Evolutionary conservation across 1,140 invertebrate genomes (phyloP).

Genomic region (Pseudomyrmex sp.): DNA sequence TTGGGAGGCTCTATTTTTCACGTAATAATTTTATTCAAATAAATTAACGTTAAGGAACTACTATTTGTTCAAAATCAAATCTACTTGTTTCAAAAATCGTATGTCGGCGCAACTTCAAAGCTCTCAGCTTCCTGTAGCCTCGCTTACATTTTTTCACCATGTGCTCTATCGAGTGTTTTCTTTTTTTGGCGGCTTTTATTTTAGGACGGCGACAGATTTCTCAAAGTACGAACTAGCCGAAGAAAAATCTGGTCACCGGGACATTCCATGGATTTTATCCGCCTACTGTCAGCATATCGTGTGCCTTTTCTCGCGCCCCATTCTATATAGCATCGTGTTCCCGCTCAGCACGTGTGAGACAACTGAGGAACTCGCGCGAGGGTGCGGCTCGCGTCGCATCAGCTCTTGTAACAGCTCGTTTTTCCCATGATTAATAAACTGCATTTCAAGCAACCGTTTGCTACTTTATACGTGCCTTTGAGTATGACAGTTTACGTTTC

Average conservation of each 20-base stretch:
- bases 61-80: too few relatives aligned
- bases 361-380: slow-evolving; percentile 25
- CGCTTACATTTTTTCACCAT: slow-evolving; percentile 36
- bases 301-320: slow-evolving; percentile 20
- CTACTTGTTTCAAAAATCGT: too few relatives aligned
- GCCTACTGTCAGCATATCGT: slow-evolving; percentile 31
- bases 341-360: slow-evolving; percentile 39
- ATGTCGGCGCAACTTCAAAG: neutral
- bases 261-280: neutral
- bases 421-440: slow-evolving; percentile 24
- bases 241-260: slow-evolving; percentile 24
- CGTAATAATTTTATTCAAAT: too few relatives aligned
- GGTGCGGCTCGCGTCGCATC: slow-evolving; percentile 26
- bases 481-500: neutral
- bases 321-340: slow-evolving; percentile 17
- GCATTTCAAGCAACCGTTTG: slow-evolving; percentile 15
- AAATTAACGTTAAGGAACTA: too few relatives aligned
- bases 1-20: too few relatives aligned
- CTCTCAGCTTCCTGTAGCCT: slow-evolving; percentile 7
- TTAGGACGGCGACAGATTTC: slow-evolving; percentile 10
- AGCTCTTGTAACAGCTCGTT: slow-evolving; percentile 33
- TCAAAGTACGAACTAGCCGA: neutral
- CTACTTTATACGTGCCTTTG: neutral
- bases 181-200: neutral
- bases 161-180: slow-evolving; percentile 25